Percentiles rank a stretch among this genome's conserved stretches.
Evolutionary conservation across 2,113 vertebrate species (phyloP).

Genomic region (Protomyctophum bolini): DNA sequence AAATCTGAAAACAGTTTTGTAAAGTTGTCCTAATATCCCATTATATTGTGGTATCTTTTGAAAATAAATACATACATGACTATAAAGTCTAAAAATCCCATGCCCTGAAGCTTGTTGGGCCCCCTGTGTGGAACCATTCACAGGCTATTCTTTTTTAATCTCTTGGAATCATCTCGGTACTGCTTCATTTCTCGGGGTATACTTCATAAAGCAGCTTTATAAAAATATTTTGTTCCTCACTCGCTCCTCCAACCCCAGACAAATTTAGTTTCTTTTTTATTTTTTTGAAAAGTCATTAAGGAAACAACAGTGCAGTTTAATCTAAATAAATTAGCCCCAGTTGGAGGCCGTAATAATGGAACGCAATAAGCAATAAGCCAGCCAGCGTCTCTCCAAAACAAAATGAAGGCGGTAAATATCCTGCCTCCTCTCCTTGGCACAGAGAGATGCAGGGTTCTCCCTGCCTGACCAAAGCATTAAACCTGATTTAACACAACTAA

Average conservation of each 20-base stretch:
- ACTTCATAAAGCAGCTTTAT: slow-evolving; percentile 56
- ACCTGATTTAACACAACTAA: slow-evolving; percentile 49
- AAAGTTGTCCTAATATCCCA: no score
- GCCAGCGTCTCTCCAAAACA: slow-evolving; percentile 67
- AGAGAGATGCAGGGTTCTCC: slow-evolving; percentile 30
- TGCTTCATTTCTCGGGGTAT: slow-evolving; percentile 43
- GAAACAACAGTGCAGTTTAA: slow-evolving; percentile 78
- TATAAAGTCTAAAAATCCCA: no score
- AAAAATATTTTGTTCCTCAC: slow-evolving; percentile 41
- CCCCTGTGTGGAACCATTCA: slow-evolving; percentile 1
- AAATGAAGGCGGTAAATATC: slow-evolving; percentile 82
- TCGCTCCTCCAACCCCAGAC: slow-evolving; percentile 34
- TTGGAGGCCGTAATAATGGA: slow-evolving; percentile 79
- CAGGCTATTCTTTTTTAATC: slow-evolving; percentile 3
- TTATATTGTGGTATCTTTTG: no score
- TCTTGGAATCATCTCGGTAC: slow-evolving; percentile 39
- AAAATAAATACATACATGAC: no score
- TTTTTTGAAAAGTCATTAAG: slow-evolving; percentile 64
- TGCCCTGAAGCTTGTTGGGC: not conserved
- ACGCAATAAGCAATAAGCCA: slow-evolving; percentile 76
- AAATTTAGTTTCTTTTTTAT: slow-evolving; percentile 47
- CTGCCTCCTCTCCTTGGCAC: slow-evolving; percentile 43
- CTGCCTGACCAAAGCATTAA: slow-evolving; percentile 26
- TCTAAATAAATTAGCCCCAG: slow-evolving; percentile 83
- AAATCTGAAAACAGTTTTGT: no score